A percentile compares a stretch with the other conserved stretches of the same genome.
These are phyloP conservation scores for Caenorhabditis remanei DNA, from an alignment of 1,140 invertebrate species.

Conservation along the genomic window DNA sequence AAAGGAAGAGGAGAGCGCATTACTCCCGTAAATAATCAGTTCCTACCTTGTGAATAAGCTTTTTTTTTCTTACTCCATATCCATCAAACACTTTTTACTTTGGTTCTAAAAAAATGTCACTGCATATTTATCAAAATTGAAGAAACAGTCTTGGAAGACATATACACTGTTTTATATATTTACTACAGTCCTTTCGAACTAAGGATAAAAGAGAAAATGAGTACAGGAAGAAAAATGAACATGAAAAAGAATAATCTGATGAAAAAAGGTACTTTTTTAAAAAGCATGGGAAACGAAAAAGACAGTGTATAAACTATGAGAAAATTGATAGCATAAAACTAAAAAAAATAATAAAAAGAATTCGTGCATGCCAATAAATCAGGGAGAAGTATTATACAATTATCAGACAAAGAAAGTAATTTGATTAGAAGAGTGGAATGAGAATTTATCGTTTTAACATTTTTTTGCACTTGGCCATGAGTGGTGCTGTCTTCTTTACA, in stretches of 20 bases:
- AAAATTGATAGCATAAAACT: background rate
- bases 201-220: background rate
- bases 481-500: background rate
- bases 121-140: no score
- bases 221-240: background rate
- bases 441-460: background rate
- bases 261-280: background rate
- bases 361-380: no score
- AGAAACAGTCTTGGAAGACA: no score
- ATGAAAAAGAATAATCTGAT: background rate
- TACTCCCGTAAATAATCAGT: background rate
- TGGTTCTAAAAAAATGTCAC: no score
- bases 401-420: no score
- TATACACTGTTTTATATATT: no score
- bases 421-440: no score
- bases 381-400: no score
- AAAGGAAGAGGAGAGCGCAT: background rate
- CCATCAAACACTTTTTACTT: no score
- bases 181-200: no score
- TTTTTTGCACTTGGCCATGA: background rate
- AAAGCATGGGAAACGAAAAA: background rate
- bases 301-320: background rate
- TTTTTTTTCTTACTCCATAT: background rate
- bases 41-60: background rate
- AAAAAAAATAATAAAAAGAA: no score